Conservation (phyloP, 2,888 invertebrate species). For the Sinohyriopsis cumingii region DNA sequence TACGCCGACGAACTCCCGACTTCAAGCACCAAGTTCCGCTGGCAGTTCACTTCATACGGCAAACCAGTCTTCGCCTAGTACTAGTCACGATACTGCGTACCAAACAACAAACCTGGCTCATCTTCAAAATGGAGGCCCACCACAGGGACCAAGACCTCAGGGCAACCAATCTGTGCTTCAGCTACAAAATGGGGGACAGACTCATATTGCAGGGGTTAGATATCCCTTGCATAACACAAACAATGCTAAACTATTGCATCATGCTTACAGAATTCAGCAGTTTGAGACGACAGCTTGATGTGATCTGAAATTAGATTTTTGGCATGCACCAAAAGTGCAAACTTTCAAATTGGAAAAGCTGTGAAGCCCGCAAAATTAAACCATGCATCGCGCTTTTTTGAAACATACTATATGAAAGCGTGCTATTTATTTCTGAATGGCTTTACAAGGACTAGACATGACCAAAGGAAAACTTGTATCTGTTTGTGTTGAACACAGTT, state of each 20-base stretch:
- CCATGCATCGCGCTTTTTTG: too few relatives aligned
- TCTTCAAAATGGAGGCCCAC: conserved; percentile 26
- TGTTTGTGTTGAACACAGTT: too few relatives aligned
- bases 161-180: conserved; percentile 26
- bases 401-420: too few relatives aligned
- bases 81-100: conserved; percentile 5
- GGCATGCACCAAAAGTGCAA: too few relatives aligned
- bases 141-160: conserved; percentile 16
- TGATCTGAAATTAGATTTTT: too few relatives aligned
- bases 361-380: too few relatives aligned
- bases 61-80: conserved; percentile 11
- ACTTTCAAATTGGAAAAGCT: too few relatives aligned
- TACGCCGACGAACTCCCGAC: conserved; percentile 28
- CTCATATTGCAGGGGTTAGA: conserved; percentile 31
- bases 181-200: conserved; percentile 43
- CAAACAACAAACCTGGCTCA: conserved; percentile 13
- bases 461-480: too few relatives aligned
- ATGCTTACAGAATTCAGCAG: conserved; percentile 49
- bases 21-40: conserved; percentile 23
- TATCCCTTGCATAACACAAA: conserved; percentile 40
- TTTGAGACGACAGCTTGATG: conserved; percentile 46
- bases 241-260: conserved; percentile 46
- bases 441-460: too few relatives aligned
- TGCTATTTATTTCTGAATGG: too few relatives aligned
- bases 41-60: conserved; percentile 20